Evolutionary conservation across 1,140 invertebrate genomes (phyloP), one percentile per base, ranked within the genome.

Genomic region (Aculops lycopersici): DNA sequence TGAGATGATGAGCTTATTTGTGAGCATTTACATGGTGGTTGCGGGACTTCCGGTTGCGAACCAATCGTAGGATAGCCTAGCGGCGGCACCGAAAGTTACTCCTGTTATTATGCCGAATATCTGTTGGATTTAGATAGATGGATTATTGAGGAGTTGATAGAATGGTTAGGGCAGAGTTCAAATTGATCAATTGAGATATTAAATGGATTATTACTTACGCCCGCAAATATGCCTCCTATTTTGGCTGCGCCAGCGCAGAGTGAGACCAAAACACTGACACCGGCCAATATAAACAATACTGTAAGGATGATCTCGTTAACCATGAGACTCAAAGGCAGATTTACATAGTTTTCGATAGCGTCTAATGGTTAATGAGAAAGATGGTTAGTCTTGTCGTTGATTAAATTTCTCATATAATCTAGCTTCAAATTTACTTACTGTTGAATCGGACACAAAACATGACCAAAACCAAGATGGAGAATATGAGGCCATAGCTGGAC

Each of bases 21-120:
- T n/a, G n/a, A n/a, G n/a, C n/a, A n/a, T n/a, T n/a, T n/a, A n/a
- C n/a, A n/a, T n/a, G n/a, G n/a, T n/a, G n/a, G n/a, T n/a, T n/a
- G n/a, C n/a, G n/a, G n/a, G n/a, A n/a, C n/a, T n/a, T n/a, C 3
- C 46, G 61, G 18, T 51, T 72, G 71, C 3, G 71, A 77, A 54
- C 56, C 78, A 18, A 67, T 73, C 0, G 61, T 64, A 44, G 57
- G 62, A 21, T 44, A 47, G 2, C 49, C 49, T 1, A 46, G 53
- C 38, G 55, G 44, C 36, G 17, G 40, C 38, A 47, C 44, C 41
- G 38, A 44, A 36, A 54, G 56, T 35, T 63, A 64, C 48, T 56
- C 56, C 20, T 57, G 58, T 18, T 15, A 37, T 15, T 52, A 58
- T 24, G 45, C 48, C 4, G 69, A 68, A 44, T 71, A 31, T 31